These are phyloP conservation scores for Drosophila ficusphila DNA, from an alignment of 1,140 invertebrate species.

Conservation along the genomic window DNA sequence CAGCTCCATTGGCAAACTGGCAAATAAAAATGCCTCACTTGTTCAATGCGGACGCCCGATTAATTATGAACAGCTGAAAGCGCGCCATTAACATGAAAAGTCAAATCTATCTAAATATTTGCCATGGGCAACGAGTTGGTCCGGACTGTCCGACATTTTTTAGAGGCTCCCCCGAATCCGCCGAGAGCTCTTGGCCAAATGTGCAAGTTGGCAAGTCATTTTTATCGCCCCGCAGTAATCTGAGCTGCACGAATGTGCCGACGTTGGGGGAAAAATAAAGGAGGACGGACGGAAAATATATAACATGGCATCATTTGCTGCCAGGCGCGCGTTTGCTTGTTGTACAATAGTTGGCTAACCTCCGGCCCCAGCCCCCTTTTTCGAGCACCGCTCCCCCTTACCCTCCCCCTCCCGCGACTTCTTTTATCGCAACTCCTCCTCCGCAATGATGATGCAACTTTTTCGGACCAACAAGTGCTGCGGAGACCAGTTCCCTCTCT, in stretches of 20 bases:
- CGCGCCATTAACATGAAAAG: slow-evolving; percentile 82
- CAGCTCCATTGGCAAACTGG: slow-evolving; percentile 32
- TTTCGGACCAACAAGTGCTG: slow-evolving; percentile 51
- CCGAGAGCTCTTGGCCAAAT: slow-evolving; percentile 68
- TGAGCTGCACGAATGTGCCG: slow-evolving; percentile 79
- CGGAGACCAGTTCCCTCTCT: slow-evolving; percentile 46
- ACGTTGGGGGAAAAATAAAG: slow-evolving; percentile 30
- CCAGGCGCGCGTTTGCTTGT: slow-evolving; percentile 79
- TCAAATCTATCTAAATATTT: slow-evolving; percentile 83
- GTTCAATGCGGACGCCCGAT: slow-evolving; percentile 73
- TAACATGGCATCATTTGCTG: slow-evolving; percentile 82
- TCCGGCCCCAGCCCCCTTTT: slow-evolving; percentile 4
- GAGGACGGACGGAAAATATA: slow-evolving; percentile 61
- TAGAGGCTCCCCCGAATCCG: slow-evolving; percentile 19
- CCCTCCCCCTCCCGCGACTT: not conserved
- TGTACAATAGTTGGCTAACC: slow-evolving; percentile 67
- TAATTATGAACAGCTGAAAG: slow-evolving; percentile 82
- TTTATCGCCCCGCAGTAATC: slow-evolving; percentile 80
- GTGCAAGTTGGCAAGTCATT: slow-evolving; percentile 82
- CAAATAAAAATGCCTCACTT: slow-evolving; percentile 80
- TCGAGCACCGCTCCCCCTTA: not conserved
- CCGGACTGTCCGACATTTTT: slow-evolving; percentile 39
- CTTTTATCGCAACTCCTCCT: slow-evolving; percentile 38
- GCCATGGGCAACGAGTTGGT: slow-evolving; percentile 60
- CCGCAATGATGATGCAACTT: slow-evolving; percentile 70